Conservation (phyloP, 2,888 invertebrate genomes). For the Cinara cedri region DNA sequence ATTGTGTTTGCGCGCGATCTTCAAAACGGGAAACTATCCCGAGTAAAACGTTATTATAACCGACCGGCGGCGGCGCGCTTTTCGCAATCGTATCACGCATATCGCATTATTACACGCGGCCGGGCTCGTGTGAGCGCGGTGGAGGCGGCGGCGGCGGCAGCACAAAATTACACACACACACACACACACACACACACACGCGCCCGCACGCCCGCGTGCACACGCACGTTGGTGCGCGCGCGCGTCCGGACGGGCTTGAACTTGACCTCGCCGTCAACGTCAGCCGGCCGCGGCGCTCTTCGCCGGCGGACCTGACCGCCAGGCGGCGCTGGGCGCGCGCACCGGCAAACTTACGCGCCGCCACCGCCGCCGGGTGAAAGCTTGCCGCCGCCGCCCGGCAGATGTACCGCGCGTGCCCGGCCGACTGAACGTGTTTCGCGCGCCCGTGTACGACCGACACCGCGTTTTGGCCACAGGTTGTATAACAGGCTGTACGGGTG, state of each 20-base stretch:
- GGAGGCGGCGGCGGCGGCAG: neutral
- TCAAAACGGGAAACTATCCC: neutral
- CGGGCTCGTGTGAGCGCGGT: neutral
- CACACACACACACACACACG: too few relatives aligned
- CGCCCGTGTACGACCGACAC: neutral
- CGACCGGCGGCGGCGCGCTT: neutral
- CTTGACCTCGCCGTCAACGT: constrained; percentile 52
- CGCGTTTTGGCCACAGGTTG: neutral
- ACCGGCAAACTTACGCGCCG: constrained; percentile 30
- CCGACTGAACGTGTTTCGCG: constrained; percentile 16
- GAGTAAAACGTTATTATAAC: constrained; percentile 1
- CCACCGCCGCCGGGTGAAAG: constrained; percentile 33
- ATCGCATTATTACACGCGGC: too few relatives aligned
- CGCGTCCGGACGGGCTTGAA: constrained; percentile 34
- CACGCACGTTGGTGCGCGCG: too few relatives aligned
- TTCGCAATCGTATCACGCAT: constrained; percentile 30
- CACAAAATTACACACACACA: too few relatives aligned
- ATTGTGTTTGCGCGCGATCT: neutral
- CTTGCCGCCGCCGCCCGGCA: constrained; percentile 26
- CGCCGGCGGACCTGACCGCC: constrained; percentile 32
- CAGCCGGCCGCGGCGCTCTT: constrained; percentile 16
- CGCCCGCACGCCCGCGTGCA: too few relatives aligned
- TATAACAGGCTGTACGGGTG: too few relatives aligned
- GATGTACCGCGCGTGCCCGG: constrained; percentile 48
- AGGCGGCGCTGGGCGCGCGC: constrained; percentile 25